A percentile compares a stretch with the other conserved stretches of the same genome.
Evolutionary conservation across 2,797 vertebrate species (phyloP).

Genomic region (Melanotaenia nigrans): DNA sequence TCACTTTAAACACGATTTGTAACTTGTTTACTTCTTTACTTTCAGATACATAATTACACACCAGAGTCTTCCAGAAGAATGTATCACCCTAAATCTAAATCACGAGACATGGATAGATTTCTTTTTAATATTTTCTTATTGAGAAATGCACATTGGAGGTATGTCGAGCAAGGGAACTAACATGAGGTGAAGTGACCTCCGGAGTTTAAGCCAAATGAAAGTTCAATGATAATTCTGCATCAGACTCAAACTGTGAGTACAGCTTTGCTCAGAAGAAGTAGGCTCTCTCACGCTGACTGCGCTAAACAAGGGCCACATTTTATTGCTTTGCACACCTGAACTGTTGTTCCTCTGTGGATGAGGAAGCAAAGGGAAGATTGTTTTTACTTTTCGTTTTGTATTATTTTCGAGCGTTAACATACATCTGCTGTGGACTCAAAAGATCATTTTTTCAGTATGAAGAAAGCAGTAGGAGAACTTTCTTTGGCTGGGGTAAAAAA

Average conservation of each 20-base stretch:
- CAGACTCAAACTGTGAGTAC: slow-evolving; percentile 81
- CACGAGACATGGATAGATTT: slow-evolving; percentile 79
- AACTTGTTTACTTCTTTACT: slow-evolving; percentile 42
- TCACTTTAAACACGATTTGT: slow-evolving; percentile 15
- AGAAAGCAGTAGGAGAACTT: slow-evolving; percentile 75
- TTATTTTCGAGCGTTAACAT: slow-evolving; percentile 78
- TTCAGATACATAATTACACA: slow-evolving; percentile 90
- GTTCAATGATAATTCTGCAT: slow-evolving; percentile 76
- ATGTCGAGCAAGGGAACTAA: slow-evolving; percentile 82
- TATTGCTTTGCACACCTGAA: slow-evolving; percentile 80
- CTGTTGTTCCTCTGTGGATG: slow-evolving; percentile 71
- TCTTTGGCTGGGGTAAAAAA: slow-evolving; percentile 60
- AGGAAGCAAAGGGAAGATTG: slow-evolving; percentile 79
- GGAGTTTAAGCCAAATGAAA: slow-evolving; percentile 77
- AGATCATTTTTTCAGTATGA: slow-evolving; percentile 75
- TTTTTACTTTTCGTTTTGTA: slow-evolving; percentile 31
- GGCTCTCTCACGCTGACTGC: slow-evolving; percentile 62
- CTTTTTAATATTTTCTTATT: slow-evolving; percentile 84
- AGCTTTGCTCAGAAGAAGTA: slow-evolving; percentile 77
- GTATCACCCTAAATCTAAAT: slow-evolving; percentile 78
- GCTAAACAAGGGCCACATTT: slow-evolving; percentile 67
- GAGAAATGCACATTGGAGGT: slow-evolving; percentile 82
- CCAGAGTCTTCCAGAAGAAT: slow-evolving; percentile 80
- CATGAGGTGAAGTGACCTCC: slow-evolving; percentile 84
- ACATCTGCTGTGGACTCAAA: slow-evolving; percentile 89